Evolutionary conservation across 2,888 invertebrate species (phyloP), one percentile per base, ranked within the genome.

Genomic region (Melanostoma mellinum): DNA sequence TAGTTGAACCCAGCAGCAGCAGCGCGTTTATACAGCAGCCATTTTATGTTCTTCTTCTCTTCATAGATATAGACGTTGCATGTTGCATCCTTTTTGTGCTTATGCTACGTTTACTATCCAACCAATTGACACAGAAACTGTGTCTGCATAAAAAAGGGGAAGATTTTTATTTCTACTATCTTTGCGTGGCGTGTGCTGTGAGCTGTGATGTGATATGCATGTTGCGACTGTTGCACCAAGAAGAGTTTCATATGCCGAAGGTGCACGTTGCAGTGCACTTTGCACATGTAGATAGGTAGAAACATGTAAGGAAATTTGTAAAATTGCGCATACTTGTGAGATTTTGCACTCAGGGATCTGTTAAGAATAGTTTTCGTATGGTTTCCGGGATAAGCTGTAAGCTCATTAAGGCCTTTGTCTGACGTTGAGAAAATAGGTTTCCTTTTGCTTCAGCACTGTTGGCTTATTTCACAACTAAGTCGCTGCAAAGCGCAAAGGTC

Each of bases 301-400:
- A 33, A 65, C 50, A 60, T 55, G 68, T 20, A 20, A 65, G 71
- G 73, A 76, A 81, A 71, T 65, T 48, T 30, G 48, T 63, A 63
- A 63, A 80, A 80, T 80, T 80, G 76, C 71, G 80, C 76, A 76
- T 76, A 76, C 76, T 81, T 76, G 65, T 61, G 48, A 71, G 71
- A 81, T 81, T 81, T 72, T 76, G 35, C 76, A 60, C 80, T 76
- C 60, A 48, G 50, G 65, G 60, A 76, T 56, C 61, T 58, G n/a
- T n/a, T 40, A 44, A 58, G 40, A 55, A 60, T 61, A 20, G 71
- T 69, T 46, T 65, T 76, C 76, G n/a, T 76, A 81, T 60, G 80
- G 80, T 71, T 81, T 81, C 80, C 80, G 76, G 80, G 80, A 76
- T 81, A 81, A 81, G 71, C 76, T 71, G 76, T 76, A 81, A 81